Conservation (phyloP, 2,888 invertebrate species). For the Pachydiplax longipennis region DNA sequence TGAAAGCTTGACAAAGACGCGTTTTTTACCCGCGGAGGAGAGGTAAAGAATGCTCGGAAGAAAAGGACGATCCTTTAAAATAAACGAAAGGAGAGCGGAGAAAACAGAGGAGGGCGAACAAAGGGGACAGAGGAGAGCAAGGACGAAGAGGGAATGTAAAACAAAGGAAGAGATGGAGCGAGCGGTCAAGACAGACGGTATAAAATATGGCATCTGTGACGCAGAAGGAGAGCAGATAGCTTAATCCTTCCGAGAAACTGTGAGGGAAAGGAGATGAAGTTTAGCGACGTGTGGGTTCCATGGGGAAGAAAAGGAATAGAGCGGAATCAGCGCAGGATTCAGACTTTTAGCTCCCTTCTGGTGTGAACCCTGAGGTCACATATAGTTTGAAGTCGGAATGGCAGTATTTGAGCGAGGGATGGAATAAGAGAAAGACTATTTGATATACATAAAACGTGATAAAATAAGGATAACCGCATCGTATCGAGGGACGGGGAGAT, state of each 20-base stretch:
- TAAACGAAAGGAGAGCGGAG: constrained; percentile 5
- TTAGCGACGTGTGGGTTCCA: not conserved
- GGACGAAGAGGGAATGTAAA: not conserved
- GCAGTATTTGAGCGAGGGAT: not conserved
- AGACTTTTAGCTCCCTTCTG: not conserved
- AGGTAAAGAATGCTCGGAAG: not conserved
- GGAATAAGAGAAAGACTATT: not conserved
- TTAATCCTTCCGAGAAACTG: not conserved
- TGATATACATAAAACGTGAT: constrained; percentile 3
- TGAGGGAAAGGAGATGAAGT: not conserved
- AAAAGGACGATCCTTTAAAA: constrained; percentile 1
- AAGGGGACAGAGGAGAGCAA: not conserved
- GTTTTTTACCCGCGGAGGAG: not conserved
- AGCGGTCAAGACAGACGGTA: not conserved
- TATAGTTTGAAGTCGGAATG: too few relatives aligned
- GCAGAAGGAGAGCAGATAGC: not conserved
- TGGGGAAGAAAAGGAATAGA: not conserved
- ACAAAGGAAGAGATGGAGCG: not conserved
- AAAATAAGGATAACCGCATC: not conserved
- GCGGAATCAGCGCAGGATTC: not conserved
- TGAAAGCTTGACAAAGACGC: constrained; percentile 37
- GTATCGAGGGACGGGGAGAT: constrained; percentile 4
- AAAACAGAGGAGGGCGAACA: not conserved
- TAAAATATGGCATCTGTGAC: constrained; percentile 8
- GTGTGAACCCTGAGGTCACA: too few relatives aligned